Evolutionary conservation across 2,888 invertebrate species (phyloP).

Genomic region (Trichopoda pennipes): DNA sequence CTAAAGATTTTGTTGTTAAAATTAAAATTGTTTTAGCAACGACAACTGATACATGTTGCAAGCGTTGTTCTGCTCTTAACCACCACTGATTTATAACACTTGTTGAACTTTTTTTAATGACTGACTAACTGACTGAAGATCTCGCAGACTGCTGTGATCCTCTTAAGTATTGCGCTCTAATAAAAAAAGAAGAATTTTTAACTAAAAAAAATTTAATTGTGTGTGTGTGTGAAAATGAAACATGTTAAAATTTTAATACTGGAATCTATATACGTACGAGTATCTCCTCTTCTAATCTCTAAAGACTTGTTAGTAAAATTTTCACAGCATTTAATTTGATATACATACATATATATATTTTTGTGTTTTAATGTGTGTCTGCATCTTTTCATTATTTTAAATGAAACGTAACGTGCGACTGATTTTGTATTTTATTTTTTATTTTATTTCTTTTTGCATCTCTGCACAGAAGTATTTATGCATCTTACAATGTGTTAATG

Average conservation of each 20-base stretch:
- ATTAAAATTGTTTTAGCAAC: slow-evolving; percentile 39
- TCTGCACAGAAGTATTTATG: slow-evolving; percentile 37
- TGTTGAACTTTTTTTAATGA: slow-evolving; percentile 43
- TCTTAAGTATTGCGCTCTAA: slow-evolving; percentile 7
- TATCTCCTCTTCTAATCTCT: slow-evolving; percentile 37
- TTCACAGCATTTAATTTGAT: slow-evolving; percentile 35
- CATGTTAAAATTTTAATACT: slow-evolving; percentile 33
- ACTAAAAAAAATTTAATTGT: slow-evolving; percentile 48
- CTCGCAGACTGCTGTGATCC: not conserved
- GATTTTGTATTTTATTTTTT: not conserved
- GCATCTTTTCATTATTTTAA: slow-evolving; percentile 32
- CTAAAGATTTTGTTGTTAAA: slow-evolving; percentile 43
- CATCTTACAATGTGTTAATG: slow-evolving; percentile 56
- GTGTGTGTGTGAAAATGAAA: slow-evolving; percentile 47
- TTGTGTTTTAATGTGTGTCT: slow-evolving; percentile 2
- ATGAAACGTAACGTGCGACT: slow-evolving; percentile 53
- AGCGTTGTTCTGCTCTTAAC: slow-evolving; percentile 8
- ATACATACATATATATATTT: too few relatives aligned
- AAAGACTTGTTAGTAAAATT: slow-evolving; percentile 48
- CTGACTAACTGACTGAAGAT: not conserved
- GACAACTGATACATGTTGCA: slow-evolving; percentile 38
- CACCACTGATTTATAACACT: slow-evolving; percentile 58
- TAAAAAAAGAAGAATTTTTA: slow-evolving; percentile 17
- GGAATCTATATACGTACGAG: slow-evolving; percentile 33
- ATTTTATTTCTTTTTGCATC: slow-evolving; percentile 10